Conservation (phyloP, 2,888 invertebrate species). For the Andrena fulva region DNA sequence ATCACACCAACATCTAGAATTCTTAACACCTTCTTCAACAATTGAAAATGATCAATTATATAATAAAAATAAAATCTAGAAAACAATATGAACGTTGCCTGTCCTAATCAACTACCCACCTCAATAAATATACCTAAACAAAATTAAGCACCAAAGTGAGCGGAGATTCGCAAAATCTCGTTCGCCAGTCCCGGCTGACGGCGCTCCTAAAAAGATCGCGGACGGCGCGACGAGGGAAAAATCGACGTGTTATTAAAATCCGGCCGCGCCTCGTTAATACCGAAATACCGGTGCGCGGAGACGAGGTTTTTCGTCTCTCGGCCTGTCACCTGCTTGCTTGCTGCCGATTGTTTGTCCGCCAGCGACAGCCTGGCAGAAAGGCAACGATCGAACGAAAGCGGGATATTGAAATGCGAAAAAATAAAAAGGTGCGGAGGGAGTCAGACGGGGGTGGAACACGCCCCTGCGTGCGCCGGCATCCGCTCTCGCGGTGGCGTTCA, state of each 20-base stretch:
- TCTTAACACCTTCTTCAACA: neutral
- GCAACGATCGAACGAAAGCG: conserved; percentile 28
- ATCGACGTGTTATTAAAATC: conserved; percentile 62
- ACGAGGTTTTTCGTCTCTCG: conserved; percentile 16
- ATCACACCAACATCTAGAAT: neutral
- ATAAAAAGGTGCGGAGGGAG: neutral
- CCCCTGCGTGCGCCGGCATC: conserved; percentile 10
- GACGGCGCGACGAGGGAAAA: conserved; percentile 8
- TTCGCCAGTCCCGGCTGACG: neutral
- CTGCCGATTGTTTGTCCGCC: conserved; percentile 31
- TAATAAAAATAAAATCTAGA: too few relatives aligned
- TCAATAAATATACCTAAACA: too few relatives aligned
- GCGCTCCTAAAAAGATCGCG: neutral
- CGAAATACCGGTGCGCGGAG: neutral
- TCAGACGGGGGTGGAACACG: conserved; percentile 6
- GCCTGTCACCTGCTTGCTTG: conserved; percentile 27
- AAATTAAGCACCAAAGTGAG: too few relatives aligned
- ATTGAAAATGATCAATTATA: too few relatives aligned
- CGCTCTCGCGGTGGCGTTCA: conserved; percentile 3
- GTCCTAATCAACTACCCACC: too few relatives aligned
- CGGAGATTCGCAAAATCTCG: neutral
- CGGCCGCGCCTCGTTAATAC: conserved; percentile 45
- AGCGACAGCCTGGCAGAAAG: conserved; percentile 22
- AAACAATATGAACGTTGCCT: too few relatives aligned
- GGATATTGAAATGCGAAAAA: conserved; percentile 50